Percentiles rank a stretch among this genome's conserved stretches.
Evolutionary conservation across 2,888 invertebrate species (phyloP).

Genomic region (Fissipunctia ypsillon): DNA sequence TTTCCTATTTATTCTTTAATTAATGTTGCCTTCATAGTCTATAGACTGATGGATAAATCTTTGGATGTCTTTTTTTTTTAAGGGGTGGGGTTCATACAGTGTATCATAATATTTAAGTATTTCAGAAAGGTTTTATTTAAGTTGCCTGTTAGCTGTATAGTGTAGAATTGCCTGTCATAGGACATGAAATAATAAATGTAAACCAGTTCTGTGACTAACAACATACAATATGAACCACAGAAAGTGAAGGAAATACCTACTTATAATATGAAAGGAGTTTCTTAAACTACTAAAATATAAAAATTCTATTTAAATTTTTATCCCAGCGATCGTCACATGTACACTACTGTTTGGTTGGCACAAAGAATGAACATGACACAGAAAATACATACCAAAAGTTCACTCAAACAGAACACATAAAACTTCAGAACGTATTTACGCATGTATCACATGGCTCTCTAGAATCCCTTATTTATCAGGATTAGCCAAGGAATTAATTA

Average conservation of each 20-base stretch:
- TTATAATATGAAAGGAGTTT: background rate
- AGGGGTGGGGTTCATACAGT: background rate
- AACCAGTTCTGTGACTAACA: background rate
- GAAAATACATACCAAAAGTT: constrained; percentile 23
- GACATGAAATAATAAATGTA: background rate
- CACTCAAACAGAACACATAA: constrained; percentile 38
- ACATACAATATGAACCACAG: background rate
- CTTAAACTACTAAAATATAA: background rate
- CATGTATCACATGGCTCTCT: constrained; percentile 47
- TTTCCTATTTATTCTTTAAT: constrained; percentile 42
- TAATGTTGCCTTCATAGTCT: constrained; percentile 10
- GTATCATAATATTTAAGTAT: background rate
- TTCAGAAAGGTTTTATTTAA: background rate
- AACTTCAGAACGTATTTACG: constrained; percentile 48
- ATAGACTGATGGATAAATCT: background rate
- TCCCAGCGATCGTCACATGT: background rate
- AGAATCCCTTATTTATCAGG: constrained; percentile 77
- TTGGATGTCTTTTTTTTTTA: background rate
- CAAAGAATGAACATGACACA: background rate
- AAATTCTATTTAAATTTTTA: background rate
- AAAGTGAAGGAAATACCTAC: no score
- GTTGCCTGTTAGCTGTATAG: background rate
- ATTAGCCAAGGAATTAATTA: constrained; percentile 82
- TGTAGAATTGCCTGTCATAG: background rate
- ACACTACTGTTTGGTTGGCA: no score